Base-by-base conservation (phyloP, 2,797 vertebrate genomes). In the Steatocranus sp. region DNA sequence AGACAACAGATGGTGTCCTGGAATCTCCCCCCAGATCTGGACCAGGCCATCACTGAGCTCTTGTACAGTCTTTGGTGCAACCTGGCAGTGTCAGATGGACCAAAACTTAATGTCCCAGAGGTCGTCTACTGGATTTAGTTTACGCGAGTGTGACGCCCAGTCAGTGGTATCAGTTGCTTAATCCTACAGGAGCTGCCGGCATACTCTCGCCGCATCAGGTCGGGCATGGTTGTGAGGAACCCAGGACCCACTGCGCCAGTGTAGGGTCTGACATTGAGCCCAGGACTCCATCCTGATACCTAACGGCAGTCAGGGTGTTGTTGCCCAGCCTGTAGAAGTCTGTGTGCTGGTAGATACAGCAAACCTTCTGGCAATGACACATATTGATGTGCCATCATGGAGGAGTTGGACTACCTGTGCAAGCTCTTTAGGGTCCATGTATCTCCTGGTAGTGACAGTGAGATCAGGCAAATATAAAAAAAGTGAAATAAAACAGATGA, bases 141-240 rank as follows among this genome's bases (percentile, higher is more conserved):
- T 11, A 32, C 0, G 2, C 3, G 0, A 58, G 15, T 32, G 54
- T 58, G 54, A 58, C 1, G 2, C 30, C 27, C 9, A 34, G 56
- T 58, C 56, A 58, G 30, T 58, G 17, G 17, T 58, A n/a, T 58
- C 30, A 34, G 17, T 58, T 58, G 56, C 56, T 58, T 58, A 58
- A 58, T 58, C 56, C 56, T 58, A 7, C 56, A 34, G 30, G 56
- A 58, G n/a, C 30, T 11, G 9, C 54, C 0, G 3, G 27, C 54
- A 58, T 58, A 2, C 54, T 58, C 54, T 32, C 27, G 15, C 27
- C 15, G 5, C 27, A 58, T 32, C 54, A 18, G 27, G 8, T 18
- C 2, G 5, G 54, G 15, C 27, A 30, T 58, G 9, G 27, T 58
- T 58, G 27, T 58, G 54, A 58, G 2, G 5, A 58, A 58, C 10